A percentile compares a stretch with the other conserved stretches of the same genome.
phyloP scores from a whole-genome alignment of 30 jellyfish, hydroid and myxozoan genomes.

The Aurelia sp. region DNA sequence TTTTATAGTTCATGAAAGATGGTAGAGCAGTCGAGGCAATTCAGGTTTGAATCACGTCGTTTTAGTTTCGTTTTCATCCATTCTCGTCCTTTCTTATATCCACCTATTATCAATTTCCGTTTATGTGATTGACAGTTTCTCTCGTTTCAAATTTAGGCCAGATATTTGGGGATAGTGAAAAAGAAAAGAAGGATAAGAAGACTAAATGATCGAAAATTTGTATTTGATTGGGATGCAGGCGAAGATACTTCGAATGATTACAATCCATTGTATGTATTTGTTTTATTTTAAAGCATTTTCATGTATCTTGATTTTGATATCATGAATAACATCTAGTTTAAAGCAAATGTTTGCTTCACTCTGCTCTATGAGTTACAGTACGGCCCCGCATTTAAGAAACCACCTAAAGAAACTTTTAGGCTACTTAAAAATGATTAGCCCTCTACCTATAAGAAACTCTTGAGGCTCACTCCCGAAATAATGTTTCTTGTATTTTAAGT shows the following conservation, averaged over 20 bases:
- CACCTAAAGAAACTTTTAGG: too few species aligned
- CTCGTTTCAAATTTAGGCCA: slow-evolving; percentile 45
- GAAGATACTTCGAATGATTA: slow-evolving; percentile 98
- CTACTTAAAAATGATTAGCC: too few species aligned
- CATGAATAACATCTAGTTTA: too few species aligned
- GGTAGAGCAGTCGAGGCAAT: slow-evolving; percentile 58
- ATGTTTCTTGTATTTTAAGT: neutral
- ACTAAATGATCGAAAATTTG: slow-evolving; percentile 94
- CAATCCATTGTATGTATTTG: slow-evolving; percentile 77
- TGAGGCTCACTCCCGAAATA: too few species aligned
- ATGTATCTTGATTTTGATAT: neutral
- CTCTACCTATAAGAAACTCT: too few species aligned
- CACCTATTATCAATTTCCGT: neutral
- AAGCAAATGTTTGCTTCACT: too few species aligned
- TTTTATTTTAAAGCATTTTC: neutral
- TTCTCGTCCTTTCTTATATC: neutral
- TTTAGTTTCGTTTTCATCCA: neutral
- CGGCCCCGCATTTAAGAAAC: too few species aligned
- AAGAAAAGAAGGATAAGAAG: slow-evolving; percentile 85
- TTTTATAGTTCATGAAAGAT: slow-evolving; percentile 25
- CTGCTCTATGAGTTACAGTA: too few species aligned
- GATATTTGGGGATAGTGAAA: slow-evolving; percentile 92
- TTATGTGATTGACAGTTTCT: too few species aligned
- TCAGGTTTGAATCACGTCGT: slow-evolving; percentile 16
- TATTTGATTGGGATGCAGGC: slow-evolving; percentile 99